Evolutionary conservation across 2,888 invertebrate genomes (phyloP).

Genomic region (Idaea straminata): DNA sequence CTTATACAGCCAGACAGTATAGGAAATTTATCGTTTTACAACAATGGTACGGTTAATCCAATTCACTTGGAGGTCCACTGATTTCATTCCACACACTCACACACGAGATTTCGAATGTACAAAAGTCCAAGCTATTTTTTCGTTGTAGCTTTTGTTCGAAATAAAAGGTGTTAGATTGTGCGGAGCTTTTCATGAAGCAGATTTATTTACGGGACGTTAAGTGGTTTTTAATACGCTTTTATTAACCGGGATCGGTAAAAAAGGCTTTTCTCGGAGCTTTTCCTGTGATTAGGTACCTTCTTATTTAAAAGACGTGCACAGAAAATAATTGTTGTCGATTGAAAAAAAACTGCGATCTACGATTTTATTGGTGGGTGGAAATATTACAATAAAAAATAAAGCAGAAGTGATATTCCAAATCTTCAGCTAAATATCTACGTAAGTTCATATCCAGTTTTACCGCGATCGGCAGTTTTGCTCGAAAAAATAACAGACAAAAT

Average conservation of each 20-base stretch:
- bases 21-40: conserved; percentile 66
- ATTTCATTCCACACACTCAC: conserved; percentile 55
- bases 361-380: no score
- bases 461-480: no score
- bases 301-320: not conserved
- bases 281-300: not conserved
- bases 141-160: conserved; percentile 11
- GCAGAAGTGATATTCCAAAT: no score
- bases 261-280: not conserved
- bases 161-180: conserved; percentile 3
- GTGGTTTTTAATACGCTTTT: not conserved
- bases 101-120: conserved; percentile 32
- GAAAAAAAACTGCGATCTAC: no score
- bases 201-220: not conserved
- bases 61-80: conserved; percentile 48
- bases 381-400: no score
- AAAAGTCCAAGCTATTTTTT: conserved; percentile 26
- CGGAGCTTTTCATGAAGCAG: not conserved
- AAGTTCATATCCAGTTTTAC: no score
- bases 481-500: no score
- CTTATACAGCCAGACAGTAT: conserved; percentile 56
- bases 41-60: conserved; percentile 66
- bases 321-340: not conserved
- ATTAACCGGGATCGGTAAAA: not conserved
- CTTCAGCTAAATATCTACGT: no score